A percentile compares a stretch with the other conserved stretches of the same genome.
Conservation (phyloP, 1,140 invertebrate species). For the Heliconius congener region DNA sequence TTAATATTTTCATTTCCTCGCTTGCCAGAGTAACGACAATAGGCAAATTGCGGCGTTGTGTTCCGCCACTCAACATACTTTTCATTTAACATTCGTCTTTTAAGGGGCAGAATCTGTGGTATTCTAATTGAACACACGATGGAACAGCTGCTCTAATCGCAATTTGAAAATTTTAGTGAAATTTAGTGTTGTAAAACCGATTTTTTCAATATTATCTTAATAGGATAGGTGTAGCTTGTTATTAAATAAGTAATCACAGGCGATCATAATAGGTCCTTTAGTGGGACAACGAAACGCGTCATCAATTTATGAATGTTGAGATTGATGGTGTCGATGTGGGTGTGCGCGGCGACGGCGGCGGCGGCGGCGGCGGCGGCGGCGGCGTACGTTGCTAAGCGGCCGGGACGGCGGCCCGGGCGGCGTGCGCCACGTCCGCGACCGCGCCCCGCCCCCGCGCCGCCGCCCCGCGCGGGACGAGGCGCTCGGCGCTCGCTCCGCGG, state of each 20-base stretch:
- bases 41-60: no score
- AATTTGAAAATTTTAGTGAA: background rate
- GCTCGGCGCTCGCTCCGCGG: slow-evolving; percentile 37
- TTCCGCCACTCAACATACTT: no score
- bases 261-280: background rate
- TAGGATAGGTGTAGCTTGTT: background rate
- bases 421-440: slow-evolving; percentile 43
- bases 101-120: background rate
- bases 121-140: background rate
- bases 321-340: slow-evolving; percentile 9
- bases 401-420: slow-evolving; percentile 36
- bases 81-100: no score
- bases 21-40: no score
- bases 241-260: background rate
- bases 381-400: slow-evolving; percentile 53
- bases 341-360: slow-evolving; percentile 16
- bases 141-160: background rate
- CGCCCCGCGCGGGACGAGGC: slow-evolving; percentile 38
- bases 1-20: no score
- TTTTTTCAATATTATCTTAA: background rate
- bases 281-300: background rate
- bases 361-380: slow-evolving; percentile 40
- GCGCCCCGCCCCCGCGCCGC: slow-evolving; percentile 29
- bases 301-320: slow-evolving; percentile 15
- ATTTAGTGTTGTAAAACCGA: background rate